A percentile compares a stretch with the other conserved stretches of the same genome.
phyloP scores from a whole-genome alignment of 2,888 invertebrate genomes.

The Halictus ligatus region DNA sequence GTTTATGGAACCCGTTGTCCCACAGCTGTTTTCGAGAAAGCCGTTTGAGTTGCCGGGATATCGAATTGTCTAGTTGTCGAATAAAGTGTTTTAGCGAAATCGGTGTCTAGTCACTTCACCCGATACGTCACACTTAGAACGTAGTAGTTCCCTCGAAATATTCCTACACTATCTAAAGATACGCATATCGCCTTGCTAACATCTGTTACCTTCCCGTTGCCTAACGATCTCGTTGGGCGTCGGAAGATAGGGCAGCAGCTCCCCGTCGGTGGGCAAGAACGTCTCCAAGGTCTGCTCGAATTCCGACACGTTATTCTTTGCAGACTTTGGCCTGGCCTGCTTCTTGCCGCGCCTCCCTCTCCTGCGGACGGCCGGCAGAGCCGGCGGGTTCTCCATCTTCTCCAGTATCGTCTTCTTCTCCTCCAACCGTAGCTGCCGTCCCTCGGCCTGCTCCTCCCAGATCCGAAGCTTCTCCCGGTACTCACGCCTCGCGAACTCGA shows the following conservation, averaged over 20 bases:
- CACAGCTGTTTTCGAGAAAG: too few relatives aligned
- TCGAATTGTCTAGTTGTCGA: too few relatives aligned
- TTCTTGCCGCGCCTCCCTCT: conserved; percentile 49
- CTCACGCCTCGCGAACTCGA: conserved; percentile 85
- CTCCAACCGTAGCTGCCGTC: conserved; percentile 84
- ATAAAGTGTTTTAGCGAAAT: too few relatives aligned
- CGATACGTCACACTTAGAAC: too few relatives aligned
- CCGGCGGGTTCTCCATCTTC: conserved; percentile 84
- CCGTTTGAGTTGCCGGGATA: too few relatives aligned
- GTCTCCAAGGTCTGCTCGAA: conserved; percentile 81
- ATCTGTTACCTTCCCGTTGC: conserved; percentile 72
- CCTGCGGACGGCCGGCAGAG: conserved; percentile 57
- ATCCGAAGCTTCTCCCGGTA: conserved; percentile 81
- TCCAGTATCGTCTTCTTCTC: conserved; percentile 83
- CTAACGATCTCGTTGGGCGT: conserved; percentile 77
- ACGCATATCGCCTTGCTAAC: neutral
- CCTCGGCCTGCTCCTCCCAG: conserved; percentile 84
- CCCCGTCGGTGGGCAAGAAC: neutral
- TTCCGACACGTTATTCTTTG: conserved; percentile 73
- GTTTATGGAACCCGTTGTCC: too few relatives aligned
- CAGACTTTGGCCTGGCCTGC: conserved; percentile 32
- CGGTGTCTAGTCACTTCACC: too few relatives aligned
- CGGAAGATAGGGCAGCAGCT: conserved; percentile 83
- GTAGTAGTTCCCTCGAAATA: too few relatives aligned
- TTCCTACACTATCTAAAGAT: neutral